These are phyloP conservation scores for Sciurus carolinensis DNA, from an alignment of 2,797 vertebrate genomes.

Conservation along the genomic window DNA sequence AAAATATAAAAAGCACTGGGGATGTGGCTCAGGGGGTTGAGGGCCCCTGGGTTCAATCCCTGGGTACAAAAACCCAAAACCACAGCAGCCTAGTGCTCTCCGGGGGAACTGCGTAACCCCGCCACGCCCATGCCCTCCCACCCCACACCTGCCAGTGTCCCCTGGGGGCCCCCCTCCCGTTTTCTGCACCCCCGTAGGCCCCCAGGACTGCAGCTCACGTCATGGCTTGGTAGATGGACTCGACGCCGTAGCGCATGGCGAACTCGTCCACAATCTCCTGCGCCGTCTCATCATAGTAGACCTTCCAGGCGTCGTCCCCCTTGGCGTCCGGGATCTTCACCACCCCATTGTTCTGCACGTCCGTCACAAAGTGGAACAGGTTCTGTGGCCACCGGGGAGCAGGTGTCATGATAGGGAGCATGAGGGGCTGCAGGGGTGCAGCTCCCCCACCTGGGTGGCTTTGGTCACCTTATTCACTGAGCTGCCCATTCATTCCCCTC, in stretches of 20 bases:
- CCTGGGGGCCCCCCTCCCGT: background rate
- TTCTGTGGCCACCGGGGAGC: slow-evolving; percentile 90
- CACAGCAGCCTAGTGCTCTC: background rate
- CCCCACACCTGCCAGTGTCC: background rate
- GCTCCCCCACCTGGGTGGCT: background rate
- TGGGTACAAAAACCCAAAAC: too few species aligned
- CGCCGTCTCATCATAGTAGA: slow-evolving; percentile 98
- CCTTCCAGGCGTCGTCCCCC: slow-evolving; percentile 99
- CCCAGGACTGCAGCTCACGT: slow-evolving; percentile 90
- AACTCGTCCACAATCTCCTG: slow-evolving; percentile 99
- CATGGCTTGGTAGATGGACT: slow-evolving; percentile 99
- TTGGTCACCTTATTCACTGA: background rate
- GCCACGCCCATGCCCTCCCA: background rate
- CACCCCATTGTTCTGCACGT: slow-evolving; percentile 97
- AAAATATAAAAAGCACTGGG: too few species aligned
- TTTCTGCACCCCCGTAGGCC: background rate
- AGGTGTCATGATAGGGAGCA: background rate
- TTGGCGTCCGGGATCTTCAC: slow-evolving; percentile 99
- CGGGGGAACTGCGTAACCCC: rapidly evolving
- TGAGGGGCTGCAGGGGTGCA: background rate
- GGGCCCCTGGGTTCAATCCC: too few species aligned
- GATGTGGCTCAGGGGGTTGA: too few species aligned
- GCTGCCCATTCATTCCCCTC: too few species aligned
- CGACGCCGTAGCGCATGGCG: slow-evolving; percentile 98
- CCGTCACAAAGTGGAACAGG: slow-evolving; percentile 98